Base-by-base conservation (phyloP, 2,113 vertebrate genomes). In the Candoia aspera region DNA sequence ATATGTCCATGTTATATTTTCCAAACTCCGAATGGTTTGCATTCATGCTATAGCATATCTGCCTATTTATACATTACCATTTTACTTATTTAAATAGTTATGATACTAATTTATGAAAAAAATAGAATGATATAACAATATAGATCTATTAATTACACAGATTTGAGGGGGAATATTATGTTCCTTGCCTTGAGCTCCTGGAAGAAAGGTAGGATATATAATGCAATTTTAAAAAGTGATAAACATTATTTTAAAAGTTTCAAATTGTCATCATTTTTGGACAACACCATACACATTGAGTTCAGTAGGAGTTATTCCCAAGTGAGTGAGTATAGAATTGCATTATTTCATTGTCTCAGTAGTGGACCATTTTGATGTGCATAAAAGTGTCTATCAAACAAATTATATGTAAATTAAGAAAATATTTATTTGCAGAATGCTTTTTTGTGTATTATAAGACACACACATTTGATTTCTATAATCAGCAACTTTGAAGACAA, bases 21-120 rank as follows among this genome's bases (percentile, higher is more conserved):
- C 96, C 89, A 93, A 97, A 97, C 95, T 94, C 92, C 93, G 96
- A 97, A 97, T 96, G 91, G 92, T 86, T 90, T 88, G 95, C 97
- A 97, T 96, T 97, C 96, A 96, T 95, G 94, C 95, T 95, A 94
- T 94, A 93, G 95, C 92, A 94, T 95, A 96, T 91, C 1, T 0
- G 73, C 94, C 92, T 84, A 93, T 94, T 93, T 92, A 91, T 94
- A 93, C 93, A 96, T 96, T 96, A 95, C 94, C 84, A 91, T 86
- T 91, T 91, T 60, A 33, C 84, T 86, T 68, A 2, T 91, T 86
- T 57, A 83, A 55, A 26, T 91, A 54, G 3, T 3, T 23, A 24
- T 29, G 24, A 21, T 29, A 84, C 24, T 57, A 83, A 83, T 90
- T 57, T 57, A 42, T 49, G 57, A 42, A n/a, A 17, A n/a, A 42